Evolutionary conservation across 2,888 invertebrate species (phyloP).

Genomic region (Stratiomys singularior): DNA sequence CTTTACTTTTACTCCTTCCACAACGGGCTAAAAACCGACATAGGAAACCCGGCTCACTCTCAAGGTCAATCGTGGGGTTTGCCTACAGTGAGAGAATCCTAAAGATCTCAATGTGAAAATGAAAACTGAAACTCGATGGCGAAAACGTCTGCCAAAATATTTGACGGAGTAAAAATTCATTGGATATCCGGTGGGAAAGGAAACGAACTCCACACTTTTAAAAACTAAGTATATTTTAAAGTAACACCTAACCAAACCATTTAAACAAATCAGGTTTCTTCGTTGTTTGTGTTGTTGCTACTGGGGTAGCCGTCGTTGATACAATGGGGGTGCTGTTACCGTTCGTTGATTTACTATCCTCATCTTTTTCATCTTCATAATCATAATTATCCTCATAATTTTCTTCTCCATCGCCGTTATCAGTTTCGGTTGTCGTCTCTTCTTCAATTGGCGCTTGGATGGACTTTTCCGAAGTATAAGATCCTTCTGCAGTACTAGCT

Average conservation of each 20-base stretch:
- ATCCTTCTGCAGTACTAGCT: not conserved
- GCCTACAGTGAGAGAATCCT: no score
- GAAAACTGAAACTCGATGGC: no score
- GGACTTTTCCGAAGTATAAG: not conserved
- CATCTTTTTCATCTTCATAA: not conserved
- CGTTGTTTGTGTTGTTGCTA: not conserved
- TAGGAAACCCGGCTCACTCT: no score
- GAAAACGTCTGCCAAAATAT: no score
- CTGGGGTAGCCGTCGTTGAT: not conserved
- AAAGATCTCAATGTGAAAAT: no score
- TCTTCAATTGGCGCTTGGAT: not conserved
- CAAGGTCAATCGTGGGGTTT: no score
- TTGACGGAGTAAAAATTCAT: no score
- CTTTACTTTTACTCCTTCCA: no score
- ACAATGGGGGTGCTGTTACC: not conserved
- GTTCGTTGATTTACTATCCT: not conserved
- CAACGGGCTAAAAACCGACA: no score
- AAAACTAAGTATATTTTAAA: no score
- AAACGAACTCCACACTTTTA: no score
- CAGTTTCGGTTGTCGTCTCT: slow-evolving; percentile 21
- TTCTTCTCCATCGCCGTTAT: not conserved
- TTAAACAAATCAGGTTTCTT: not conserved
- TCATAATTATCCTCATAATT: slow-evolving; percentile 23
- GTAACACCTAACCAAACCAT: not conserved
- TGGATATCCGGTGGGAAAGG: no score